Evolutionary conservation across 2,888 invertebrate species (phyloP).

Genomic region (Diloba caeruleocephala): DNA sequence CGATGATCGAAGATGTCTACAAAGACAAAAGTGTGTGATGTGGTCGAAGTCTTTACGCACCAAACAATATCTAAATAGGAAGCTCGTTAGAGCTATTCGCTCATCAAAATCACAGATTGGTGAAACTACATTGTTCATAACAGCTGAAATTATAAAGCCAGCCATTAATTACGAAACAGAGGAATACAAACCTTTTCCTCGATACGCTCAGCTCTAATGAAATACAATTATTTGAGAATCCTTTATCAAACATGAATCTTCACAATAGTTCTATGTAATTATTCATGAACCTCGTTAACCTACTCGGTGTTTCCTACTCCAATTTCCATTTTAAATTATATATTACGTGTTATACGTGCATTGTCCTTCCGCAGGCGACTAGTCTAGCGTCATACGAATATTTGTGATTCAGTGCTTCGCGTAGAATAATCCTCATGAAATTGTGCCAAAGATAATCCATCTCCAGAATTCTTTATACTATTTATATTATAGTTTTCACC

Average conservation of each 20-base stretch:
- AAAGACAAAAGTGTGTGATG: neutral
- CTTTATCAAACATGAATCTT: constrained; percentile 38
- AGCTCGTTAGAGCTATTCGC: constrained; percentile 7
- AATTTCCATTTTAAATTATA: constrained; percentile 71
- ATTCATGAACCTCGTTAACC: constrained; percentile 68
- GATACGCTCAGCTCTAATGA: constrained; percentile 19
- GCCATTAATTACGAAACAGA: constrained; percentile 5
- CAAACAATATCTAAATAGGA: neutral
- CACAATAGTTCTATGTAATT: constrained; percentile 68
- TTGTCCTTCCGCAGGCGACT: constrained; percentile 64
- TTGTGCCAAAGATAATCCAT: constrained; percentile 75
- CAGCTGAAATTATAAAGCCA: constrained; percentile 1
- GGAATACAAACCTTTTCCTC: constrained; percentile 1
- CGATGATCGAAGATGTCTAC: constrained; percentile 2
- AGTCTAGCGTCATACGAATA: constrained; percentile 60
- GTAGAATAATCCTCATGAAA: constrained; percentile 61
- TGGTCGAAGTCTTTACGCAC: constrained; percentile 2
- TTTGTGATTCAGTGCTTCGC: constrained; percentile 72
- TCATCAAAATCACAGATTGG: constrained; percentile 10
- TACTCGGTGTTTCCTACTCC: constrained; percentile 60
- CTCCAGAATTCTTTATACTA: constrained; percentile 35
- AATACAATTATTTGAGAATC: constrained; percentile 35
- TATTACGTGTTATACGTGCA: constrained; percentile 60
- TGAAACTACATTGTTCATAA: constrained; percentile 10
- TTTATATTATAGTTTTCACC: constrained; percentile 35